Evolutionary conservation across 2,113 vertebrate species (phyloP).

Genomic region (Charina bottae): DNA sequence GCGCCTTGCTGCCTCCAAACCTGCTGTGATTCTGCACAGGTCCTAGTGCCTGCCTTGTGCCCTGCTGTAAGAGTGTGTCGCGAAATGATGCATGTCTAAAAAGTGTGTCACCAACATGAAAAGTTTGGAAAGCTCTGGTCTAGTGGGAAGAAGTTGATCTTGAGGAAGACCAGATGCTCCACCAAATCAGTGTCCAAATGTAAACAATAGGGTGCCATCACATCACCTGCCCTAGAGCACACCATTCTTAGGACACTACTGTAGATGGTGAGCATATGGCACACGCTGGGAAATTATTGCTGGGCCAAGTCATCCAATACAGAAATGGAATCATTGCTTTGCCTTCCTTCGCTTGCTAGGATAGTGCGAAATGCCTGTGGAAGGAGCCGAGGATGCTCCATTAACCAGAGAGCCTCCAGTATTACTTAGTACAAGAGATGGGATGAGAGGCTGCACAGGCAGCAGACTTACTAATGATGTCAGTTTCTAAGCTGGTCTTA

Average conservation of each 20-base stretch:
- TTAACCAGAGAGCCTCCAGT: not conserved
- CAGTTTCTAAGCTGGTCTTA: not conserved
- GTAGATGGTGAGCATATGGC: not conserved
- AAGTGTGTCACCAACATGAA: too few species aligned
- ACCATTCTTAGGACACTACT: not conserved
- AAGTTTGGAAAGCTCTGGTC: too few species aligned
- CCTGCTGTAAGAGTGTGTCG: too few species aligned
- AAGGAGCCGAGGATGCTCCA: not conserved
- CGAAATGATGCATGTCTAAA: too few species aligned
- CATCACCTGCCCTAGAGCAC: not conserved
- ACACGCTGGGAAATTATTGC: not conserved
- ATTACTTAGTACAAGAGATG: not conserved
- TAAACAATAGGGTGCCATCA: not conserved
- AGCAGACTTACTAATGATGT: not conserved
- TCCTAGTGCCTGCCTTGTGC: too few species aligned
- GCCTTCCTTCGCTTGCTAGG: not conserved
- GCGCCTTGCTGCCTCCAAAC: too few species aligned
- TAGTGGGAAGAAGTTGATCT: not conserved
- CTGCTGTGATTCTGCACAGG: too few species aligned
- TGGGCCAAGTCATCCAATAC: not conserved
- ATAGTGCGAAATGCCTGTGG: not conserved
- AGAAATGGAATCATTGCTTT: not conserved
- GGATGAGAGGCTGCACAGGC: not conserved
- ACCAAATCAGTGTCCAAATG: not conserved
- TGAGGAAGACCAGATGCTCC: not conserved